Base-by-base conservation (phyloP, 2,113 vertebrate genomes). In the Poeciliopsis occidentalis region DNA sequence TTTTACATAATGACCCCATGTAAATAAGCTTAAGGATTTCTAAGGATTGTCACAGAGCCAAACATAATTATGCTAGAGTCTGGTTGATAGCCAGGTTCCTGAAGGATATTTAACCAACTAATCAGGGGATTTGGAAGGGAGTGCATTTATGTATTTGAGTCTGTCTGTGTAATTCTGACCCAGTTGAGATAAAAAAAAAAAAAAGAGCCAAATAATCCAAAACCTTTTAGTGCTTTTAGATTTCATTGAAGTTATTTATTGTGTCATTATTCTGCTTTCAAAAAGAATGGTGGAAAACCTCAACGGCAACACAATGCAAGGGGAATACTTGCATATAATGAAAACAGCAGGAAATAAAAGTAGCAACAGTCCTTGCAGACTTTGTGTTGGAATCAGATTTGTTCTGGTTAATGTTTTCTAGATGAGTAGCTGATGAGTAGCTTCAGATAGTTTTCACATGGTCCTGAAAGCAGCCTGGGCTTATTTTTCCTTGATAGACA, bases 401-500 rank as follows among this genome's bases (percentile, higher is more conserved):
- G 22, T 32, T 63, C 27, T 30, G 61, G 61, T 17, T 63, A 26
- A 63, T 17, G 27, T 29, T 17, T 62, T 11, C 12, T 63, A 63
- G 29, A 63, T 32, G 41, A 51, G 27, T 29, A 51, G 1, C 27
- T 68, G 30, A 51, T 29, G 29, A 29, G 29, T 29, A 29, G 29
- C 0, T 27, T 39, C 32, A 37, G 31, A 15, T 67, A 27, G 1
- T n/a, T 30, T 61, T 17, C 47, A 51, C 32, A 39, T 57, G 12
- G 44, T 54, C 64, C 60, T 60, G 7, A 64, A 30, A 26, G 30
- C 63, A 65, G 10, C 44, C 26, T 60, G 47, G 12, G 37, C 19
- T 37, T 39, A 30, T 1, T 34, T 69, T 72, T 67, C 32, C 54
- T 60, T 67, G 47, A 75, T n/a, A 51, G 54, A 60, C 64, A 71